A percentile compares a stretch with the other conserved stretches of the same genome.
phyloP scores from a whole-genome alignment of 1,140 invertebrate genomes.

The Araneus ventricosus region DNA sequence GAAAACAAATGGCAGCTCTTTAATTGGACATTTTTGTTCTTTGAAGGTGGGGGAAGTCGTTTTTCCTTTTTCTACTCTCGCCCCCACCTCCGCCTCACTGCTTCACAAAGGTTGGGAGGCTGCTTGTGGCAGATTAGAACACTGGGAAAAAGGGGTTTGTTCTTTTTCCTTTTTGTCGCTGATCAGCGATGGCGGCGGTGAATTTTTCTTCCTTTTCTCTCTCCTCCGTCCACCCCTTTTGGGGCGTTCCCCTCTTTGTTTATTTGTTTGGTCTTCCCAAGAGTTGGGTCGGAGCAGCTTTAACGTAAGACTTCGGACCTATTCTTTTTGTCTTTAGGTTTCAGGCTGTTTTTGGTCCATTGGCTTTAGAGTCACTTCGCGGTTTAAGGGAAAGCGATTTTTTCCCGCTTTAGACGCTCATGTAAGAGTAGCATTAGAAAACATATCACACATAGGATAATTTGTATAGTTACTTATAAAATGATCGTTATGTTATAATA shows the following conservation, averaged over 20 bases:
- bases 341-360: background rate
- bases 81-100: background rate
- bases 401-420: too few relatives aligned
- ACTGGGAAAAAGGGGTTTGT: background rate
- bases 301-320: background rate
- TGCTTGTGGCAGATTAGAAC: slow-evolving; percentile 16
- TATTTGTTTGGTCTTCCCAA: background rate
- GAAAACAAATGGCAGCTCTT: background rate
- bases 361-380: background rate
- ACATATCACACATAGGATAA: too few relatives aligned
- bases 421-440: too few relatives aligned
- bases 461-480: too few relatives aligned
- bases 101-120: background rate
- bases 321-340: background rate
- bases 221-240: background rate
- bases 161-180: background rate
- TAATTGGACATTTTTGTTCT: slow-evolving; percentile 31
- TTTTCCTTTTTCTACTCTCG: background rate
- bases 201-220: background rate
- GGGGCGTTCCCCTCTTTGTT: background rate
- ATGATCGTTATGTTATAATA: too few relatives aligned
- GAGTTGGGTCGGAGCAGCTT: background rate
- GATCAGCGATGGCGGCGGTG: background rate
- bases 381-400: background rate
- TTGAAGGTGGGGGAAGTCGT: background rate